phyloP scores from a whole-genome alignment of 2,113 vertebrate genomes.

The Xiphophorus maculatus region DNA sequence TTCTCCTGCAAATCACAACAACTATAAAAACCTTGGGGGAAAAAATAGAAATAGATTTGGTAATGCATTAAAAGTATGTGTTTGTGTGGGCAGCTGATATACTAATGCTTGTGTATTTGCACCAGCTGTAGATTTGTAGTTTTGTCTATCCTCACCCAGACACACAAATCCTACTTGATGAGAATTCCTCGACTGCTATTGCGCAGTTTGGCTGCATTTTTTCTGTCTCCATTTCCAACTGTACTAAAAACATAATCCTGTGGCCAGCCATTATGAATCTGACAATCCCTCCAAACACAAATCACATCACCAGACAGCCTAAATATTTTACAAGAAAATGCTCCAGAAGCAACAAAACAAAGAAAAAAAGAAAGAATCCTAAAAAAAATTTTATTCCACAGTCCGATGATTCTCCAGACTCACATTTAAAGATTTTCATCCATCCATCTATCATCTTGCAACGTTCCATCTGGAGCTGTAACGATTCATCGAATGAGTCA shows the following conservation, averaged over 20 bases:
- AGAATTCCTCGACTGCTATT: conserved; percentile 27
- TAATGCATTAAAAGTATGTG: conserved; percentile 57
- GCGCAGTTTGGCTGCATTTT: conserved; percentile 13
- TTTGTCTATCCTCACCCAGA: conserved; percentile 44
- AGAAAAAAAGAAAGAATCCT: not conserved
- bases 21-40: not conserved
- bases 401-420: not conserved
- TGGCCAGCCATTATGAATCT: not conserved
- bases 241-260: not conserved
- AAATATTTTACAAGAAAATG: not conserved
- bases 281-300: not conserved
- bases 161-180: conserved; percentile 43
- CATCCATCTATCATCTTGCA: too few relatives aligned
- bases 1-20: conserved; percentile 42
- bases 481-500: too few relatives aligned
- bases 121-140: conserved; percentile 50
- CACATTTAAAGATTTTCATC: not conserved
- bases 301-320: not conserved
- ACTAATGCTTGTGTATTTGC: conserved; percentile 23
- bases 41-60: conserved; percentile 47
- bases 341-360: not conserved
- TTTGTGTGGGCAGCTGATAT: conserved; percentile 12
- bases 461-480: too few relatives aligned
- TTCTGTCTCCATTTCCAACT: conserved; percentile 12
- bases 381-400: not conserved